These are phyloP conservation scores for Nemoura dubitans DNA, from an alignment of 2,888 invertebrate species.

Conservation along the genomic window DNA sequence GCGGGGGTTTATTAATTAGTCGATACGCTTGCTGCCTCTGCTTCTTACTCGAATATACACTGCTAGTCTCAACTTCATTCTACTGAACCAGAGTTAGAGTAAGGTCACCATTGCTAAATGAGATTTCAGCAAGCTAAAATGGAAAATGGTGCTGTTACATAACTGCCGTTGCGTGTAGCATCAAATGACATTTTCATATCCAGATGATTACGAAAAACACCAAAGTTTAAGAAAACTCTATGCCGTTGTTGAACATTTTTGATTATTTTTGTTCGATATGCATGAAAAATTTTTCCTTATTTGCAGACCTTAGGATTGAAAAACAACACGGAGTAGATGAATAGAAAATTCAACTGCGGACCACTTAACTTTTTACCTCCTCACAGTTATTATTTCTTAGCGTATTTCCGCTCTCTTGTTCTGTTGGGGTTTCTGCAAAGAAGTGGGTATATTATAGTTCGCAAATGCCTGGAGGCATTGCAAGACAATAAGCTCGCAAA, in stretches of 20 bases:
- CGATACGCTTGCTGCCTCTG: not conserved
- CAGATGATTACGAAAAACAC: no score
- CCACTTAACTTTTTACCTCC: constrained; percentile 1
- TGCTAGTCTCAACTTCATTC: not conserved
- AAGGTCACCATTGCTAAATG: not conserved
- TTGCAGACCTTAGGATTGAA: not conserved
- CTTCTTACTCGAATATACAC: not conserved
- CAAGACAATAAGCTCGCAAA: constrained; percentile 50
- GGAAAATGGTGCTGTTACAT: not conserved
- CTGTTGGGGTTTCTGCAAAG: not conserved
- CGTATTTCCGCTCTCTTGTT: not conserved
- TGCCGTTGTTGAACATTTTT: no score
- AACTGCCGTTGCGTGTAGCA: no score
- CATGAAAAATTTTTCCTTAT: no score
- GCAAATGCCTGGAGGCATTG: constrained; percentile 40
- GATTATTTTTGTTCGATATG: no score
- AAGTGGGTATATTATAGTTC: not conserved
- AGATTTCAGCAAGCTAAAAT: not conserved
- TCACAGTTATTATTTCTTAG: not conserved
- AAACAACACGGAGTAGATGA: not conserved
- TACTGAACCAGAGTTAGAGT: not conserved
- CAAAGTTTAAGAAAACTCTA: no score
- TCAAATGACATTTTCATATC: no score
- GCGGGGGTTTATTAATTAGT: not conserved
- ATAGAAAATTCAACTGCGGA: not conserved